Percentiles rank a stretch among this genome's conserved stretches.
phyloP scores from a whole-genome alignment of 2,113 vertebrate species.

The Montifringilla adamsi region DNA sequence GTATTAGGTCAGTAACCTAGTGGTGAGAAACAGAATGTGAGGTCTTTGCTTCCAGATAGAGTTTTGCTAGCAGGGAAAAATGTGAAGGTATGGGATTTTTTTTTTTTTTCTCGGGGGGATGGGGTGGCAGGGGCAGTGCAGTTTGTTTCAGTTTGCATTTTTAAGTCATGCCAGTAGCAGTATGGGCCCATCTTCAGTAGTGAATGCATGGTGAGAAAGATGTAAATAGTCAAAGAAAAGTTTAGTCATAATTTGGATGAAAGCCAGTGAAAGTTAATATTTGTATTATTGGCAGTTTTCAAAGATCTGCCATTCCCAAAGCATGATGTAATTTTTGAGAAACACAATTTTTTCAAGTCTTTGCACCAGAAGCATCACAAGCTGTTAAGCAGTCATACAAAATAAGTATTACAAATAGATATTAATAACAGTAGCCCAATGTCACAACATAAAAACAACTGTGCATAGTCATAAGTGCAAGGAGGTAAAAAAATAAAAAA shows the following conservation, averaged over 20 bases:
- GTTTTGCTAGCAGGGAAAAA: neutral
- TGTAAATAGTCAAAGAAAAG: neutral
- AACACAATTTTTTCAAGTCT: neutral
- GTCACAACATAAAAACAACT: neutral
- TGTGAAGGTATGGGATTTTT: neutral
- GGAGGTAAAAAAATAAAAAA: neutral
- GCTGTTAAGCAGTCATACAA: neutral
- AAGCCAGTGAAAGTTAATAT: neutral
- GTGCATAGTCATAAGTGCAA: neutral
- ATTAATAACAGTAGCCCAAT: neutral
- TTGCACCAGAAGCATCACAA: neutral
- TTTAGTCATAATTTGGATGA: neutral
- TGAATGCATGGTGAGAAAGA: neutral
- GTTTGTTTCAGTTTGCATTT: neutral
- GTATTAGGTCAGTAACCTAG: accelerated
- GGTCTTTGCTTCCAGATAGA: neutral
- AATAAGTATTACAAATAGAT: neutral
- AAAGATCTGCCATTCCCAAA: neutral
- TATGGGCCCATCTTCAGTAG: neutral
- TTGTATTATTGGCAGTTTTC: neutral
- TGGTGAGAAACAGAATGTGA: neutral
- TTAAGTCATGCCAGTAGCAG: neutral
- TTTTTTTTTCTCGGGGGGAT: no score
- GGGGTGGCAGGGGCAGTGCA: accelerated
- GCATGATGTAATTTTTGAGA: neutral